These are phyloP conservation scores for Calcarius lapponicus DNA, from an alignment of 2,797 vertebrate species.

Conservation along the genomic window DNA sequence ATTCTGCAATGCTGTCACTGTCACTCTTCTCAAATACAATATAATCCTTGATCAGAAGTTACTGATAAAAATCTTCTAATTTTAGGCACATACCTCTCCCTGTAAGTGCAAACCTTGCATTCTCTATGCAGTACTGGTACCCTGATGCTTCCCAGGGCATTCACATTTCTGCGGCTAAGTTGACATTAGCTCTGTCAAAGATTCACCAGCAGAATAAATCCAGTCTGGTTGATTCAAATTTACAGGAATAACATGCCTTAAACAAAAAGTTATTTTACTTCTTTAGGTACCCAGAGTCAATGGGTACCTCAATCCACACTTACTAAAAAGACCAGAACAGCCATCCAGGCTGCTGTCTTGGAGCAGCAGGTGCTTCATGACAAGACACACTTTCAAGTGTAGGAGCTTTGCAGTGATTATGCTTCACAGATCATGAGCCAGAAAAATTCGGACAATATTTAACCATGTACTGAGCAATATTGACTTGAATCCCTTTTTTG, in stretches of 20 bases:
- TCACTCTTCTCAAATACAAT: background rate
- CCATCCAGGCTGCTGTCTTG: too few relatives aligned
- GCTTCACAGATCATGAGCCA: background rate
- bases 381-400: rapidly evolving
- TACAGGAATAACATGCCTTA: background rate
- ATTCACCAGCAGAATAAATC: background rate
- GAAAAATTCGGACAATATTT: background rate
- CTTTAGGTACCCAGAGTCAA: background rate
- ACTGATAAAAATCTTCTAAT: background rate
- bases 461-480: background rate
- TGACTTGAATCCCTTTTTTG: background rate
- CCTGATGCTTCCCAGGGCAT: background rate
- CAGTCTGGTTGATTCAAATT: background rate
- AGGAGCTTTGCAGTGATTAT: background rate
- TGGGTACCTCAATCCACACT: background rate
- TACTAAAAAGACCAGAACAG: background rate
- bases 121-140: background rate
- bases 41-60: background rate
- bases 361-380: background rate
- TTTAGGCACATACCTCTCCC: background rate
- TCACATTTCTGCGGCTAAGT: background rate
- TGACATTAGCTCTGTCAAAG: background rate
- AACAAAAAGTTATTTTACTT: background rate
- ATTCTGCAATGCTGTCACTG: background rate
- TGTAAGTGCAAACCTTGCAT: background rate